phyloP scores from a whole-genome alignment of 2,888 invertebrate species.

The Cephus sareptanus region DNA sequence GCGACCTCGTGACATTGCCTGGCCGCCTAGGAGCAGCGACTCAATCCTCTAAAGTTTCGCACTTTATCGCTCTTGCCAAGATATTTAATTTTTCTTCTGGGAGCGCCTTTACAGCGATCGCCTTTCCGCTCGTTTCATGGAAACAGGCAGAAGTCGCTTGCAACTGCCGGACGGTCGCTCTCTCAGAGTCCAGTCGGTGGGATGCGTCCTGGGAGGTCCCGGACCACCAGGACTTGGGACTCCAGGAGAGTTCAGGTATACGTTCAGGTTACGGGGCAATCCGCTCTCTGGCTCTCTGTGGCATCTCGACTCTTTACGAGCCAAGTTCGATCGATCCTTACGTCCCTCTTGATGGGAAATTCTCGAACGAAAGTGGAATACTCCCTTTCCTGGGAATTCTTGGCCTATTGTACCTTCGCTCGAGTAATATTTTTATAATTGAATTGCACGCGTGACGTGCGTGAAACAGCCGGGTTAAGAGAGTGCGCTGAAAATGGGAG shows the following conservation, averaged over 20 bases:
- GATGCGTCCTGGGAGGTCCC: not conserved
- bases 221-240: not conserved
- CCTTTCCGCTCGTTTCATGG: slow-evolving; percentile 29
- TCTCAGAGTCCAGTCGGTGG: not conserved
- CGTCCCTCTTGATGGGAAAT: not conserved
- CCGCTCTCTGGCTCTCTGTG: not conserved
- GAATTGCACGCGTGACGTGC: slow-evolving; percentile 44
- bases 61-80: slow-evolving; percentile 54
- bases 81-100: slow-evolving; percentile 58
- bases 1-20: not conserved
- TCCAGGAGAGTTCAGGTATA: not conserved
- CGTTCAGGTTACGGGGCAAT: not conserved
- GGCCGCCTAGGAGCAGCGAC: not conserved
- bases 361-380: not conserved
- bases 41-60: slow-evolving; percentile 47
- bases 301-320: slow-evolving; percentile 3
- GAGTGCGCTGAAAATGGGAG: slow-evolving; percentile 36
- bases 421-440: slow-evolving; percentile 53
- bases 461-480: not conserved
- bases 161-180: not conserved
- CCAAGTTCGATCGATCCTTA: not conserved
- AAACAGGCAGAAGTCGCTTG: not conserved
- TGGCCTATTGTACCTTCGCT: slow-evolving; percentile 1
- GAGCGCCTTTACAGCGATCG: slow-evolving; percentile 46
- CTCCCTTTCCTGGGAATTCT: not conserved